phyloP scores from a whole-genome alignment of 2,888 invertebrate species.

The Cantharis rufa region DNA sequence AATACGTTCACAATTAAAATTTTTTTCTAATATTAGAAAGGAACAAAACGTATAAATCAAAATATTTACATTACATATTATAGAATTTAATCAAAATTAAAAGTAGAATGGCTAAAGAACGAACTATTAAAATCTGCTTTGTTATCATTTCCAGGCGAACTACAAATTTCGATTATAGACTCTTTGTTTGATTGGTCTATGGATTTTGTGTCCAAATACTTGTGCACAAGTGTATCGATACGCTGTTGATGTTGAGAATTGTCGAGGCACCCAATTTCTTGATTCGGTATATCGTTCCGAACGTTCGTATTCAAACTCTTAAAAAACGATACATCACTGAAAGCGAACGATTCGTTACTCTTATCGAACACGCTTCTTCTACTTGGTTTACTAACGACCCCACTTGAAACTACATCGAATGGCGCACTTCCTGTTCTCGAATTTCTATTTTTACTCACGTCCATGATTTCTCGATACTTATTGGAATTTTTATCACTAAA shows the following conservation, averaged over 20 bases:
- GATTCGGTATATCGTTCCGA: neutral
- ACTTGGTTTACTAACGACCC: neutral
- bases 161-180: neutral
- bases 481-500: conserved; percentile 33
- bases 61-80: neutral
- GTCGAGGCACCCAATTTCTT: neutral
- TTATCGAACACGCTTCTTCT: neutral
- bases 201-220: neutral
- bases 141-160: neutral
- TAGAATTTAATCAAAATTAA: neutral
- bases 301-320: neutral
- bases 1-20: neutral
- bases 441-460: neutral
- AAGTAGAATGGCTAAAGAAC: neutral
- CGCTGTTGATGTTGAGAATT: neutral
- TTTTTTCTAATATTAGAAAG: neutral
- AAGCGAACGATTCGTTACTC: neutral
- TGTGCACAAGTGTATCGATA: neutral
- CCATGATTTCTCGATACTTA: conserved; percentile 21
- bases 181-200: neutral
- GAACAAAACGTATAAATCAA: neutral
- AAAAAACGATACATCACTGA: neutral
- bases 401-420: neutral
- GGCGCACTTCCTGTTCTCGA: neutral
- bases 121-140: neutral